phyloP scores from a whole-genome alignment of 1,140 invertebrate species.

The Ganaspis sp. region DNA sequence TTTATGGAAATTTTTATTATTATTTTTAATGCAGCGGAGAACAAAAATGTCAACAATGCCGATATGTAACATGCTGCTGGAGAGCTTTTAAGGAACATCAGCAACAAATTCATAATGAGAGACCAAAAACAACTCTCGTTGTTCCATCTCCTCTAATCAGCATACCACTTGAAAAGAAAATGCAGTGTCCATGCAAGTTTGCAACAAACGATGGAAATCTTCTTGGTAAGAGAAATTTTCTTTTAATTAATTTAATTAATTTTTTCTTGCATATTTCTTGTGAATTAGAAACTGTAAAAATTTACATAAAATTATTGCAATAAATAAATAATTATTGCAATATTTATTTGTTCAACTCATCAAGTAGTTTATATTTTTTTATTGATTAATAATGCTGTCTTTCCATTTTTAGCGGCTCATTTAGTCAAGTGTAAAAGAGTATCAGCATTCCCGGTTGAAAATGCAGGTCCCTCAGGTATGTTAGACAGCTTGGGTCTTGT shows the following conservation, averaged over 20 bases:
- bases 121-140: constrained; percentile 77
- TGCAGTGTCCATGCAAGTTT: constrained; percentile 87
- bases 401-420: constrained; percentile 66
- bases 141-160: constrained; percentile 74
- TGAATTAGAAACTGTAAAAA: no score
- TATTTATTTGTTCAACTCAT: no score
- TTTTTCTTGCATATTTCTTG: no score
- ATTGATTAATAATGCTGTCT: not conserved
- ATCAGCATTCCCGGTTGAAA: constrained; percentile 63
- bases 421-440: constrained; percentile 70
- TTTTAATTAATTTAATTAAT: no score
- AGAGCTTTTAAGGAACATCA: constrained; percentile 84
- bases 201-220: constrained; percentile 80
- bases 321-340: no score
- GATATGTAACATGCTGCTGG: constrained; percentile 86
- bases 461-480: constrained; percentile 69
- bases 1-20: constrained; percentile 33
- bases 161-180: constrained; percentile 77
- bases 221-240: constrained; percentile 70
- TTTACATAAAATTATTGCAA: no score
- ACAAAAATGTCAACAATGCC: constrained; percentile 84
- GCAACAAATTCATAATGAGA: constrained; percentile 79
- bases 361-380: not conserved
- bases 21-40: constrained; percentile 79
- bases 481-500: constrained; percentile 72